Base-by-base conservation (phyloP, 2,888 invertebrate genomes). In the Trissolcus brochymenae region DNA sequence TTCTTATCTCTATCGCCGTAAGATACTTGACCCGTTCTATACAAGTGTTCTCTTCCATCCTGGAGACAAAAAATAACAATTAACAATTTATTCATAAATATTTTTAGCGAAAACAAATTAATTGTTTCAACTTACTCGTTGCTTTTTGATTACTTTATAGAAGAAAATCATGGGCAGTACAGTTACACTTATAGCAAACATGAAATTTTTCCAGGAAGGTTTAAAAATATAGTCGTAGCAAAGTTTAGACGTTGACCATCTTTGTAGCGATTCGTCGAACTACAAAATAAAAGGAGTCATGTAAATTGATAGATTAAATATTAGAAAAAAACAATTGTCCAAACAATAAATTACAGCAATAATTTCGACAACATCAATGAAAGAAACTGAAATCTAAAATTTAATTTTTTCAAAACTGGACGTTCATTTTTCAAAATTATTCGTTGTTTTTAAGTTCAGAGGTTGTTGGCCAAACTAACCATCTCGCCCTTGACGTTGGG, bases 191-290 rank as follows among this genome's bases (percentile, higher is more conserved):
- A 43, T 3, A 6, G 43, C 41, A 19, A 61, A 61, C 14, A 7
- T n/a, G 21, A 92, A 93, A 70, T 90, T 86, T 77, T 90, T 92
- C 0, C 90, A 89, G 29, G 92, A 94, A 0, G 95, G 92, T 84
- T 91, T 92, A 86, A 95, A 95, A 84, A 92, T 90, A 0, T 94
- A 93, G 78, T 90, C 92, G 60, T 92, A 90, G 6, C 91, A 92
- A 0, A 92, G 92, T 87, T 92, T 92, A 93, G 95, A 92, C 0
- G 96, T 92, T 85, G 93, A 90, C 85, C 92, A 95, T 62, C 95
- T 92, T 83, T 94, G 93, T 2, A 96, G 80, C 9, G 93, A 94
- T n/a, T 93, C 90, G 89, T 97, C 97, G 87, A 96, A 94, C 97
- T 97, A 90, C 80, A 92, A 92, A 66, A 49, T 17, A 17, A 17